Base-by-base conservation (phyloP, 1,140 invertebrate genomes). In the silkworm (Bombyx mori) region DNA sequence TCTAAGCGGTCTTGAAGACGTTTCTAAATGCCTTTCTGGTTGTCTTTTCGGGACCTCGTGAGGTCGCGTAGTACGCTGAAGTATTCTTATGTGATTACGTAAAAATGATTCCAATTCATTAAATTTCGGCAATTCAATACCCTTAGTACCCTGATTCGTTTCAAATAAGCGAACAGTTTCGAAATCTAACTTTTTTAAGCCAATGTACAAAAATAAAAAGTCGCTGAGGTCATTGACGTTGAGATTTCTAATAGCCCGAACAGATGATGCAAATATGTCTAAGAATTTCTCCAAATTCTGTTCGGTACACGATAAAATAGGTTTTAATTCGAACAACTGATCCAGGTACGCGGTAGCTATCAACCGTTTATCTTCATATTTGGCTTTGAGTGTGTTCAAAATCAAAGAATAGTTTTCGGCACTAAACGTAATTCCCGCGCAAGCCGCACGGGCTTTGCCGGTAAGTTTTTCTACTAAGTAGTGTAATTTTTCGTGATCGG, bases 121-220 rank as follows among this genome's bases (percentile, higher is more conserved):
- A 18, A 48, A 48, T 48, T 10, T 48, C 10, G 47, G 47, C 18
- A 48, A 18, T 48, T 48, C 10, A 18, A 18, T 18, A 18, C 12
- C 12, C 9, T 48, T 48, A 18, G 10, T 18, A 12, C 47, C 47
- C 10, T 18, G 47, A 18, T 48, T 10, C 9, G 18, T 48, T 48
- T 48, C 47, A 48, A 48, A 48, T 48, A 48, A 48, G 18, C 47
- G 47, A 48, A 48, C 2, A 48, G 47, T 48, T 48, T 48, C 47
- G 10, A 18, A 10, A 48, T 48, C 1, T 10, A 6, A 0, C 18
- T 48, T 48, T 18, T 48, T 48, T 48, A 48, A 48, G 18, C 47
- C 47, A 18, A 3, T 48, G 47, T 48, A 48, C 12, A 18, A 18
- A 18, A 18, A 18, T 18, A 18, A 18, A 18, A 18, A 18, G 9